Evolutionary conservation across 2,113 vertebrate species (phyloP), one percentile per base, ranked within the genome.

Genomic region (Pangasianodon hypophthalmus): DNA sequence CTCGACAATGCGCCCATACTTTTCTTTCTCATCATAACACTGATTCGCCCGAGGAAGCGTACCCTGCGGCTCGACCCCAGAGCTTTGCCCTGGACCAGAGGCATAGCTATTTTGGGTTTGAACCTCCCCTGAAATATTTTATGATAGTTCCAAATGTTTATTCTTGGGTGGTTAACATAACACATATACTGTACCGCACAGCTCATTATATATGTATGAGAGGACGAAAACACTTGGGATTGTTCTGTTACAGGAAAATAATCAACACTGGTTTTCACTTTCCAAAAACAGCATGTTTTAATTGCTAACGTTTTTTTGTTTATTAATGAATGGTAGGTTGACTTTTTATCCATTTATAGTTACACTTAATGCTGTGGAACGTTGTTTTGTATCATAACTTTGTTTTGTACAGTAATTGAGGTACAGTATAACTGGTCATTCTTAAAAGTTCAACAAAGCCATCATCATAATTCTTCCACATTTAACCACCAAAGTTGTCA

Each of bases 91-190:
- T 48, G 29, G 44, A 29, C 26, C 84, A 19, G 44, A 69, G 26
- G 46, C 84, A 21, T 19, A 69, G 29, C 62, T 69, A 86, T 69
- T 86, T 86, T 32, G 7, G 62, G 84, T 48, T 69, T 69, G 26
- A 67, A 67, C 46, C 52, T 84, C 37, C 82, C 29, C 5, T 60
- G 52, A 11, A 21, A 83, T 83, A 58, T 41, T 58, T 83, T 0
- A 83, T 58, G 19, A 58, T 24, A 32, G 50, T 56, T 62, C 37
- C 50, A 85, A 44, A 48, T 19, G 41, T n/a, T 85, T 67, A n/a
- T 50, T 67, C 14, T 7, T 85, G 16, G 19, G 2, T 46, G 58
- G 10, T 46, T 85, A 64, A 64, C 1, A 41, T 58, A 58, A 24
- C n/a, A 32, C 18, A 60, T 41, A 41, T 14, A 58, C 81, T 58